Evolutionary conservation across 1,140 invertebrate genomes (phyloP).

Genomic region (Drosophila kohkoa): DNA sequence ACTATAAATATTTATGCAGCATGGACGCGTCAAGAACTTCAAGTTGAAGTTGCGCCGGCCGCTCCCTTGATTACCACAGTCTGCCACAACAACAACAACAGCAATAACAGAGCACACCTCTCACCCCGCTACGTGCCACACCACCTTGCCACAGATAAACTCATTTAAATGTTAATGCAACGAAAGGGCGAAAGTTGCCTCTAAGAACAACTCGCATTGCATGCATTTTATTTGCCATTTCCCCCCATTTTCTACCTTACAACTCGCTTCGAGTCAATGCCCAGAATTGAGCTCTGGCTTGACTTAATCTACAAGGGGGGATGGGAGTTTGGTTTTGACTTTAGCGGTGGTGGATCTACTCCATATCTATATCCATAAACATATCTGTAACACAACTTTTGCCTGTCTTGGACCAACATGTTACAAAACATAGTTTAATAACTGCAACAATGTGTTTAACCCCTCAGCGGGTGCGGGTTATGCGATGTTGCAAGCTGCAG

Average conservation of each 20-base stretch:
- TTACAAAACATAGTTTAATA: constrained; percentile 62
- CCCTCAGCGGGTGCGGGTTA: constrained; percentile 32
- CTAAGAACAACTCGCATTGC: constrained; percentile 45
- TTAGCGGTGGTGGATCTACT: constrained; percentile 25
- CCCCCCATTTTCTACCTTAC: not conserved
- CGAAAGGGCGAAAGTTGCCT: constrained; percentile 57
- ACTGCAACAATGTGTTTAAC: constrained; percentile 74
- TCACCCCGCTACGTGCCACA: not conserved
- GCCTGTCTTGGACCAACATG: constrained; percentile 32
- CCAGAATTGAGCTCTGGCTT: constrained; percentile 5
- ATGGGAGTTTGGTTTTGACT: not conserved
- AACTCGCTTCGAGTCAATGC: constrained; percentile 33
- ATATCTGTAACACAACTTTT: constrained; percentile 17
- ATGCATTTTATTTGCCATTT: constrained; percentile 71
- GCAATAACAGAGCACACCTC: too few relatives aligned
- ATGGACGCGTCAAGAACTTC: constrained; percentile 18
- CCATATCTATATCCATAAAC: constrained; percentile 3
- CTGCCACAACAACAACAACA: constrained; percentile 4
- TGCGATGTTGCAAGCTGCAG: not conserved
- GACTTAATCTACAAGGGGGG: not conserved
- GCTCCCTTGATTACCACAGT: constrained; percentile 12
- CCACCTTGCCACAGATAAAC: constrained; percentile 67
- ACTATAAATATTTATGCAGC: constrained; percentile 75
- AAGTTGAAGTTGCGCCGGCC: constrained; percentile 10
- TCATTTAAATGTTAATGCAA: constrained; percentile 83